These are phyloP conservation scores for Adela reaumurella DNA, from an alignment of 2,888 invertebrate genomes.

Conservation along the genomic window DNA sequence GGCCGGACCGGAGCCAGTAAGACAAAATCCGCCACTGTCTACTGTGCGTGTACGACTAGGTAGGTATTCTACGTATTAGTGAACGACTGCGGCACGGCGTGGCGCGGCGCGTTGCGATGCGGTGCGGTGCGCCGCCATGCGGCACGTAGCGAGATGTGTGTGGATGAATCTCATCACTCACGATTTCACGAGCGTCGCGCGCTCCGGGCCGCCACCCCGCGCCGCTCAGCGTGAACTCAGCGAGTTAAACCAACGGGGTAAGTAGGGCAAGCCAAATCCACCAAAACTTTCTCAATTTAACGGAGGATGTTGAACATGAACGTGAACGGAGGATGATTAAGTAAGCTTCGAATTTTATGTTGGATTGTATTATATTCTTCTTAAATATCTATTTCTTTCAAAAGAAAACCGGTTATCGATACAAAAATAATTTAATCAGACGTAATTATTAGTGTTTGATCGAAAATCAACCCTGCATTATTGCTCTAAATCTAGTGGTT, in stretches of 20 bases:
- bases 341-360: constrained; percentile 35
- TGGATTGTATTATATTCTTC: constrained; percentile 25
- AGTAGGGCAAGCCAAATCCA: constrained; percentile 33
- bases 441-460: constrained; percentile 40
- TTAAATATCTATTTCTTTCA: constrained; percentile 37
- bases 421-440: constrained; percentile 50
- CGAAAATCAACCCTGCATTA: constrained; percentile 58
- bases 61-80: too few species aligned
- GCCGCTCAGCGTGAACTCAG: too few species aligned
- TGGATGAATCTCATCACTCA: too few species aligned
- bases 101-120: too few species aligned
- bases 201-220: too few species aligned
- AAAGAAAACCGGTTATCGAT: constrained; percentile 52
- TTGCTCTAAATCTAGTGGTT: constrained; percentile 51
- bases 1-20: too few species aligned
- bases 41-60: too few species aligned
- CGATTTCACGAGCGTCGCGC: too few species aligned
- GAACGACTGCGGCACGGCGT: too few species aligned
- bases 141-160: too few species aligned
- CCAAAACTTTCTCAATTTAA: constrained; percentile 41
- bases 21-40: too few species aligned
- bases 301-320: constrained; percentile 44
- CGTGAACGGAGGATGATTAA: constrained; percentile 38
- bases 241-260: constrained; percentile 23
- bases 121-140: too few species aligned